A percentile compares a stretch with the other conserved stretches of the same genome.
Conservation (phyloP, 1,140 invertebrate genomes). For the Drosophila kanapiae region DNA sequence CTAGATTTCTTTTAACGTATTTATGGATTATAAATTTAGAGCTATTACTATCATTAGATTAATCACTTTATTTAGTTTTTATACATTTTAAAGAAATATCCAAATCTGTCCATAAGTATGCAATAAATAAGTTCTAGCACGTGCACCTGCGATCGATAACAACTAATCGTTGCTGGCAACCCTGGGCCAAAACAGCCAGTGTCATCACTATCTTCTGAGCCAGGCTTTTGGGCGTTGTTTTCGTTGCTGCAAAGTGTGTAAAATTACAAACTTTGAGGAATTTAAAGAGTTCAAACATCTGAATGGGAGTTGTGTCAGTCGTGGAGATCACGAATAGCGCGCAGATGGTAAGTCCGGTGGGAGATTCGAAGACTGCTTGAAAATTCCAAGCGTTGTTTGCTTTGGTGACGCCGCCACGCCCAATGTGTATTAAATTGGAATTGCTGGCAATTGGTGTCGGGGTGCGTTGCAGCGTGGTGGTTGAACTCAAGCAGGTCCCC, state of each 20-base stretch:
- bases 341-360: slow-evolving; percentile 61
- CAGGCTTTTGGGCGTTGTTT: slow-evolving; percentile 80
- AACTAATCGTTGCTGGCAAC: slow-evolving; percentile 8
- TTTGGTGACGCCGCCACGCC: slow-evolving; percentile 66
- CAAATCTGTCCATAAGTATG: neutral
- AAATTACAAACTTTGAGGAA: slow-evolving; percentile 18
- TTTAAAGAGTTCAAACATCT: neutral
- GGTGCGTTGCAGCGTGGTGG: slow-evolving; percentile 38
- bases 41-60: too few species aligned
- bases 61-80: too few species aligned
- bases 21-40: too few species aligned
- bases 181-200: neutral
- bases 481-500: slow-evolving; percentile 35
- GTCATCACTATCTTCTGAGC: slow-evolving; percentile 50
- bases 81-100: neutral
- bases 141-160: slow-evolving; percentile 20
- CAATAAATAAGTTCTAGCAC: neutral
- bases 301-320: slow-evolving; percentile 44
- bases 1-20: neutral
- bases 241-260: slow-evolving; percentile 28
- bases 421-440: slow-evolving; percentile 59
- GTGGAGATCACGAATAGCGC: slow-evolving; percentile 12
- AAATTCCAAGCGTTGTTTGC: slow-evolving; percentile 4
- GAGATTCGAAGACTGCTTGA: neutral
- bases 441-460: slow-evolving; percentile 24